Evolutionary conservation across 1,140 invertebrate genomes (phyloP).

Genomic region (Drosophila ambigua): DNA sequence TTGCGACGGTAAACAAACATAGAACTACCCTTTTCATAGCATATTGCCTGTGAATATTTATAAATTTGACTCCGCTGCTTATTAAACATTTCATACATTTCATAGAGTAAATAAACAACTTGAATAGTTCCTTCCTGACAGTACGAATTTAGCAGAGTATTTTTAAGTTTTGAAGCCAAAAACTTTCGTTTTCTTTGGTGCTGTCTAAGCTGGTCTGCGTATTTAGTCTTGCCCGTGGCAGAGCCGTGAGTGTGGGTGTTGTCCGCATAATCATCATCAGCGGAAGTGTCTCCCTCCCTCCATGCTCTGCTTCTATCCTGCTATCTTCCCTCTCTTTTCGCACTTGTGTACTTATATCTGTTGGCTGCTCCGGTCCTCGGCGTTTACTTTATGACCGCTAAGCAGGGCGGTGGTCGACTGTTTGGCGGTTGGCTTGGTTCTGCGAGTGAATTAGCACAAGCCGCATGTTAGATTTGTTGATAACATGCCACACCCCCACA

Average conservation of each 20-base stretch:
- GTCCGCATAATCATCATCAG: conserved; percentile 50
- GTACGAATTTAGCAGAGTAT: too few relatives aligned
- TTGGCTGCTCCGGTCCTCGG: conserved; percentile 18
- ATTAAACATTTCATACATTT: too few relatives aligned
- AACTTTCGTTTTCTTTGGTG: too few relatives aligned
- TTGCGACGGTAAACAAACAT: too few relatives aligned
- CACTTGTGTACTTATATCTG: too few relatives aligned
- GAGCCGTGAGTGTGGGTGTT: conserved; percentile 6
- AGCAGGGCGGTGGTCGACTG: conserved; percentile 34
- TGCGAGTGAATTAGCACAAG: conserved; percentile 68
- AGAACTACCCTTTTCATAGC: too few relatives aligned
- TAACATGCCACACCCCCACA: conserved; percentile 56
- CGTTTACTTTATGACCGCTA: conserved; percentile 63
- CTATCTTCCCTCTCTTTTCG: neutral
- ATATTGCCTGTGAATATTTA: too few relatives aligned
- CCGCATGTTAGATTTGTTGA: conserved; percentile 79
- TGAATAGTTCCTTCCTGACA: too few relatives aligned
- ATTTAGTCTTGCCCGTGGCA: conserved; percentile 3
- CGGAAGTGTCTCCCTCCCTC: conserved; percentile 51
- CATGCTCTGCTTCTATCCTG: neutral
- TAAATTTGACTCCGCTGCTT: too few relatives aligned
- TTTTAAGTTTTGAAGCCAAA: too few relatives aligned
- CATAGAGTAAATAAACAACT: too few relatives aligned
- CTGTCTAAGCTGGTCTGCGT: conserved; percentile 38
- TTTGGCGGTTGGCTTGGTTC: conserved; percentile 47